Evolutionary conservation across 2,888 invertebrate species (phyloP).

Genomic region (Aphrophora alni): DNA sequence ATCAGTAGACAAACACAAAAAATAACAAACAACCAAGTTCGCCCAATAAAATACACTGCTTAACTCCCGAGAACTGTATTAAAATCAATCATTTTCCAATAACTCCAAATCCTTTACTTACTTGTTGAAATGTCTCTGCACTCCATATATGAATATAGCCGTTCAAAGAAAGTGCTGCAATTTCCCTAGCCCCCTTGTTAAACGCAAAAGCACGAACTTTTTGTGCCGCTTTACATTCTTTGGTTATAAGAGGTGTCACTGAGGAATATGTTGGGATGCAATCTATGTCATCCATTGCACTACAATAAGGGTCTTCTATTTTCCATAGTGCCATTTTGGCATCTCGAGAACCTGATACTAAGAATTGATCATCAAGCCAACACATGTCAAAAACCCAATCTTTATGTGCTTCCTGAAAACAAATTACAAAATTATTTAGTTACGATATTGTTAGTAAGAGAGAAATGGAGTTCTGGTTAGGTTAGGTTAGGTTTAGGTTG

Average conservation of each 20-base stretch:
- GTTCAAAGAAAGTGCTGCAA: slow-evolving; percentile 90
- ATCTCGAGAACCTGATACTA: slow-evolving; percentile 93
- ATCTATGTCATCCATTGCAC: slow-evolving; percentile 58
- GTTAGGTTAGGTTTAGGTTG: too few species aligned
- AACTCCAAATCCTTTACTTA: too few species aligned
- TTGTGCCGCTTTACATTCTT: slow-evolving; percentile 80
- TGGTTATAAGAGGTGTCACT: slow-evolving; percentile 68
- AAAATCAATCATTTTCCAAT: too few species aligned
- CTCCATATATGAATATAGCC: slow-evolving; percentile 95
- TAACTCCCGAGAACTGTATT: too few species aligned
- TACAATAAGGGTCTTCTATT: slow-evolving; percentile 63
- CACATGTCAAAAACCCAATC: slow-evolving; percentile 95
- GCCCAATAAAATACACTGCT: too few species aligned
- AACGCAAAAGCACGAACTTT: slow-evolving; percentile 86
- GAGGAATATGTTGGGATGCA: slow-evolving; percentile 47
- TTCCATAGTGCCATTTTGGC: slow-evolving; percentile 91
- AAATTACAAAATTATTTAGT: too few species aligned
- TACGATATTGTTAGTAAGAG: too few species aligned
- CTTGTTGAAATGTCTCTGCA: slow-evolving; percentile 85
- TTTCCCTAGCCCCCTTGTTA: slow-evolving; percentile 83
- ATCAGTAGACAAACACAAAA: too few species aligned
- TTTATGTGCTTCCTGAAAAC: slow-evolving; percentile 72
- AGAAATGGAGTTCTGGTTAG: too few species aligned
- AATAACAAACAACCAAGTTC: too few species aligned
- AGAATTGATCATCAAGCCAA: slow-evolving; percentile 95